Base-by-base conservation (phyloP, 2,797 vertebrate species). In the Acanthurus tractus region DNA sequence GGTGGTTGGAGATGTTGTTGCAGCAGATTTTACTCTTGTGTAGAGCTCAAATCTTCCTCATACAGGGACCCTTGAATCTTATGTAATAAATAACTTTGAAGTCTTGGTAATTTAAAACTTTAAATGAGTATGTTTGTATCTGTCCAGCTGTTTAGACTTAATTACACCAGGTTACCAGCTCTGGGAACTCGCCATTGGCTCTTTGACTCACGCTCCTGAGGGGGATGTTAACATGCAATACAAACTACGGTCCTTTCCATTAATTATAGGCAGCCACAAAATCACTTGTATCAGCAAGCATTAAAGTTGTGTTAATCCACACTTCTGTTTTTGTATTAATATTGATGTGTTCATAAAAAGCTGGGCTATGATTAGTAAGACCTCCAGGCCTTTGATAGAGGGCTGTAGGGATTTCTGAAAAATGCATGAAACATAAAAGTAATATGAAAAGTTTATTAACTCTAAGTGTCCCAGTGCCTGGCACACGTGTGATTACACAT, bases 371-470 rank as follows among this genome's bases (percentile, higher is more conserved):
- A 89, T 88, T 89, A 86, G 68, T 82, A 72, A 84, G 81, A 89
- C 91, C 90, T 87, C 86, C 71, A 75, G 78, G 85, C 82, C 82
- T 91, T 86, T 93, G 89, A 91, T 88, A 78, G 71, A 75, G 74
- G 76, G 64, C 90, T 87, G 57, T 68, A 29, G 91, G 91, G 90
- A 93, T 87, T 94, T 89, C 59, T 90, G 72, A 92, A 93, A 95
- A 93, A 93, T 92, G 84, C 86, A 93, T 91, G 87, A 93, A 94
- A 93, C 88, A 93, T 90, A 87, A 93, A 93, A 93, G 83, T 91
- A 85, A 92, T 89, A 90, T 91, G 69, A 92, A 92, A 93, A 92
- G 85, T 93, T 91, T 91, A 93, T 92, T 91, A 93, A 92, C 90
- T 92, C 85, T 81, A 88, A 93, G 93, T 78, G 89, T 88, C 75